These are phyloP conservation scores for Acanthosoma haemorrhoidale DNA, from an alignment of 2,888 invertebrate species.

Conservation along the genomic window DNA sequence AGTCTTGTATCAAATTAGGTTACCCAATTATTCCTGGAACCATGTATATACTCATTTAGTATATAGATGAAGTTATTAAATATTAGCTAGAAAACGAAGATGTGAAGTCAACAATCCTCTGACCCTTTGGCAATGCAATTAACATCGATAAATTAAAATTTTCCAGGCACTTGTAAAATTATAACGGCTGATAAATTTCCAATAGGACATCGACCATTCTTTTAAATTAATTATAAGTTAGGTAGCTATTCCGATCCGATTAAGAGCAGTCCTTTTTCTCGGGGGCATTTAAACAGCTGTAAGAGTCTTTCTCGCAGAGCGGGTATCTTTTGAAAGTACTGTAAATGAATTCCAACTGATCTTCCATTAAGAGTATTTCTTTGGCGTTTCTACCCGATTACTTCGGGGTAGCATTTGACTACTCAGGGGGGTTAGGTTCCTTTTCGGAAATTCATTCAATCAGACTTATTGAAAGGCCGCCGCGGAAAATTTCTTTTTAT, in stretches of 20 bases:
- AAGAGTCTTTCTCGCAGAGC: neutral
- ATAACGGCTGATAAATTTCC: no score
- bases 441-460: neutral
- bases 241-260: neutral
- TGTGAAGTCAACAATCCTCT: no score
- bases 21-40: no score
- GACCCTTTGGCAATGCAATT: no score
- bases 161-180: no score
- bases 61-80: no score
- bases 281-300: neutral
- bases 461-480: neutral
- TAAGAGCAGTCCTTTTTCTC: neutral
- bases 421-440: neutral
- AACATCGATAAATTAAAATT: no score
- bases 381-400: conserved; percentile 7
- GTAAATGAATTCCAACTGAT: conserved; percentile 12
- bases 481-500: neutral
- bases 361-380: conserved; percentile 5
- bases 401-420: neutral
- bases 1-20: no score
- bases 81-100: no score
- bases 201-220: no score
- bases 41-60: no score
- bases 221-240: neutral
- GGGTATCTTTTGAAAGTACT: conserved; percentile 1